Base-by-base conservation (phyloP, 2,797 vertebrate species). In the Thunnus albacares region DNA sequence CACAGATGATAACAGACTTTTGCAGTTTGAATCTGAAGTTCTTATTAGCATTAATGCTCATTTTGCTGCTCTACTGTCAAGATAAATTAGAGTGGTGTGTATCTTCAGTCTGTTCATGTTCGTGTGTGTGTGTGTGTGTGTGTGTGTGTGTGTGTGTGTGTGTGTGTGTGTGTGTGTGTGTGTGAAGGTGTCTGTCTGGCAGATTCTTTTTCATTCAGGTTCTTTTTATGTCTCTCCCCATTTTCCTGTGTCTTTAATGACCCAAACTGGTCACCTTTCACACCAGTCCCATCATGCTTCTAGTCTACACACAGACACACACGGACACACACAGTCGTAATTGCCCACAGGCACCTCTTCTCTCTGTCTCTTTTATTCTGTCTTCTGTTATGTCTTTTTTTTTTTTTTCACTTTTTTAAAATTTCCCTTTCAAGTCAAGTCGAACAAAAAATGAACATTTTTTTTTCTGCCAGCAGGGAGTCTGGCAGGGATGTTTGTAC, bases 391-490 rank as follows among this genome's bases (percentile, higher is more conserved):
- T 1, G 12, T 35, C 22, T 14, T 52, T 20, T 51, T 20, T 65
- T 17, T 59, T 38, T 66, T 63, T 75, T 66, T 67, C 5, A 30
- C 28, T 24, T 35, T 33, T 14, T 22, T 53, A 14, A 30, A 30
- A 43, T 33, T 5, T 35, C 38, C 28, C 60, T 80, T 81, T 89
- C 57, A 85, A 72, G 63, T 76, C 71, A 85, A 67, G 47, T 87
- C 57, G 0, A 71, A 79, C 87, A 84, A 83, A 88, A 78, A 77
- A 78, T 83, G 47, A 86, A 74, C 67, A 73, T 67, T 86, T 81
- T 81, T 5, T 77, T 76, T 33, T 11, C 71, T 33, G 80, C 83
- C 83, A 86, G 67, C 63, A 83, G 77, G 69, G 49, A 20, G 22
- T 77, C 64, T 71, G 8, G 35, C 63, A 81, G 70, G 61, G 74